Conservation (phyloP, 2,113 vertebrate species). For the Xiphophorus couchianus region DNA sequence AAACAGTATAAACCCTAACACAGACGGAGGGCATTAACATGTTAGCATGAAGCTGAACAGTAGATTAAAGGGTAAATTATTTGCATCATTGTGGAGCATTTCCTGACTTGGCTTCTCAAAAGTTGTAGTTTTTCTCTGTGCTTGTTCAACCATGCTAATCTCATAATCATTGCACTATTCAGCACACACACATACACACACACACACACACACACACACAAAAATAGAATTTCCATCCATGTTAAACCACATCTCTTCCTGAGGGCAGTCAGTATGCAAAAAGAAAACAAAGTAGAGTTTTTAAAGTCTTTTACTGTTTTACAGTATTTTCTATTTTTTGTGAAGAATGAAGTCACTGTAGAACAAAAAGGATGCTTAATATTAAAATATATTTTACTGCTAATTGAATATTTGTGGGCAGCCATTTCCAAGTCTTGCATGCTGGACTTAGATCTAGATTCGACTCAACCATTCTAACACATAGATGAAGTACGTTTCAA, state of each 20-base stretch:
- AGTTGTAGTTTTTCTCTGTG: conserved; percentile 37
- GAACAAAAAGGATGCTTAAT: not conserved
- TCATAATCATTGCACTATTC: conserved; percentile 6
- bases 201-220: too few species aligned
- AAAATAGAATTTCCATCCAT: conserved; percentile 27
- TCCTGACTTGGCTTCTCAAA: conserved; percentile 28
- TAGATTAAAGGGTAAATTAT: not conserved
- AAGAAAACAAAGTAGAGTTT: conserved; percentile 8
- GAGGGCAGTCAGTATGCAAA: conserved; percentile 27
- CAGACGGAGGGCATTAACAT: not conserved
- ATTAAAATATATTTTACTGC: too few species aligned
- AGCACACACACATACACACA: not conserved
- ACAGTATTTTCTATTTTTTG: conserved; percentile 11
- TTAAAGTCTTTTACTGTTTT: not conserved
- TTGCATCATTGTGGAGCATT: conserved; percentile 34
- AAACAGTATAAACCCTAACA: conserved; percentile 1
- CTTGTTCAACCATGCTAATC: conserved; percentile 20
- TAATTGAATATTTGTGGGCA: not conserved
- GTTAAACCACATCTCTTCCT: conserved; percentile 39
- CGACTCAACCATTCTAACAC: not conserved
- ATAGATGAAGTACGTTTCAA: not conserved
- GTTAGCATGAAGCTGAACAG: conserved; percentile 4
- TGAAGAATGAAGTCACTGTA: conserved; percentile 3
- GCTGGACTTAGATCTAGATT: not conserved
- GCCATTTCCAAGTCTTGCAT: not conserved